Base-by-base conservation (phyloP, 2,113 vertebrate species). In the Hippocampus barbouri region DNA sequence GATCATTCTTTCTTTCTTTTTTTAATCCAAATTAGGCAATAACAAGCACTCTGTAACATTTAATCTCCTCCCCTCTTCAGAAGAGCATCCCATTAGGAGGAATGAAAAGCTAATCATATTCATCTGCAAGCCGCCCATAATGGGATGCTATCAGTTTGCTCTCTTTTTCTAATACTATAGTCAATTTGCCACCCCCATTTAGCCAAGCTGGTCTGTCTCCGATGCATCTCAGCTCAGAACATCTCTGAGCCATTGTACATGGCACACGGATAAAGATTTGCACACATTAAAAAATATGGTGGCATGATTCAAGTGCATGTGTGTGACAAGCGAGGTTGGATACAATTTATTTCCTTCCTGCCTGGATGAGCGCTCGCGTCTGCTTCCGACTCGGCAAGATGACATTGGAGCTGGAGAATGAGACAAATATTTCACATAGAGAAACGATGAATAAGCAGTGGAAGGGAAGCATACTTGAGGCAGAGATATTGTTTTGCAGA, bases 41-140 rank as follows among this genome's bases (percentile, higher is more conserved):
- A 89, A 85, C 81, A 84, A 83, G 85, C 71, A 23, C 85, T 66
- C 71, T 69, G 70, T 73, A 76, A 78, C 86, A 85, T 87, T 85
- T 86, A 71, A 79, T 82, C 83, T 74, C 77, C 78, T 77, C 81
- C 75, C 64, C 74, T 78, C 71, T 59, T 79, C 79, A 80, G 65
- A 81, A 78, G 72, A 86, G 83, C 79, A 83, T 82, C 84, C 83
- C 88, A 89, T 90, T 89, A 89, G 78, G 74, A 82, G 71, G 81
- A 81, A 83, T 80, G 79, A 88, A 87, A 76, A 83, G 82, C 83
- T 88, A 88, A 89, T 90, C 87, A 84, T 90, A 89, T 87, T 88
- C 81, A 89, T 90, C 87, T 83, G 84, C 82, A 85, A 82, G 79
- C 74, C 78, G 75, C 82, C 85, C 83, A 86, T 89, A 90, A 89